Evolutionary conservation across 2,888 invertebrate genomes (phyloP), one percentile per base, ranked within the genome.

Genomic region (Harpalus rufipes): DNA sequence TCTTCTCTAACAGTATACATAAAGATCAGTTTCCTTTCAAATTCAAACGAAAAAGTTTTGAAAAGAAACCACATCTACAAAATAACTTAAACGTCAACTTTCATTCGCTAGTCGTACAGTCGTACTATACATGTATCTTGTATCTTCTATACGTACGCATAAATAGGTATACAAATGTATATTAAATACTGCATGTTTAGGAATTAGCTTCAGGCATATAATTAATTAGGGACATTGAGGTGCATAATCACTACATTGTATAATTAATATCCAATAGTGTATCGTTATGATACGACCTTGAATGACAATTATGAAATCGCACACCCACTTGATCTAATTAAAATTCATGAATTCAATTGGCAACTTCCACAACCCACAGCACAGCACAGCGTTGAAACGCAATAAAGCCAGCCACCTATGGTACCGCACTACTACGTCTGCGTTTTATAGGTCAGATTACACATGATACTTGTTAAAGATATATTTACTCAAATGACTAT

Each of bases 401-500:
- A 59, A 39, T 10, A n/a, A 32, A 80, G 39, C 68, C n/a, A 39
- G 39, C 68, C n/a, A 39, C 68, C 65, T 6, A 8, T 12, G 12
- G 10, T 51, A 32, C 39, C 68, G 68, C 68, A 68, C 39, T 68
- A 68, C 41, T 68, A 25, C n/a, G 39, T 6, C 68, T 25, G 25
- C 61, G 39, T n/a, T 41, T 63, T 16, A 18, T 59, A 39, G 14
- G 32, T 32, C 68, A 68, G 65, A 25, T 81, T 81, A 21, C 12
- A 81, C 78, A 65, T 81, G 81, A 81, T 81, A 81, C 65, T 81
- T 65, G 81, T 81, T 63, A 44, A 63, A 81, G 65, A 65, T 81
- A 81, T 81, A 51, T 65, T 65, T 44, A 63, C 18, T 18, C 51
- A 68, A 81, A 63, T 65, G 51, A 18, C 14, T 81, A 21, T 16